Evolutionary conservation across 2,888 invertebrate species (phyloP).

Genomic region (Coenonympha arcania): DNA sequence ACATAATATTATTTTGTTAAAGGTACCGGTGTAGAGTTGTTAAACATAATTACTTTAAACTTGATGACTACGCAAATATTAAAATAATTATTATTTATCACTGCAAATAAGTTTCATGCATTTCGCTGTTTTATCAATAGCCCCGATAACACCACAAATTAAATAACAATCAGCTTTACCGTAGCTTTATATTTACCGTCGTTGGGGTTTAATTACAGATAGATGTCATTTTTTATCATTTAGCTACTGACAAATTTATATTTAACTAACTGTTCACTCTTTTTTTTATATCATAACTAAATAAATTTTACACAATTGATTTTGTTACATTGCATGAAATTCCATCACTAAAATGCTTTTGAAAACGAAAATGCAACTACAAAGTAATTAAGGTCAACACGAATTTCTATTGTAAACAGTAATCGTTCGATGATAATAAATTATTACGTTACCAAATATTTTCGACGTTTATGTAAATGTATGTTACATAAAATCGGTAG

Average conservation of each 20-base stretch:
- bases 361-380: no score
- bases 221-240: no score
- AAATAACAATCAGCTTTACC: slow-evolving; percentile 4
- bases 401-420: slow-evolving; percentile 6
- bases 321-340: no score
- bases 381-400: no score
- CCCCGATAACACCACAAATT: background rate
- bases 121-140: background rate
- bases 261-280: no score
- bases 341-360: no score
- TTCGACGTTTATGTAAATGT: slow-evolving; percentile 23
- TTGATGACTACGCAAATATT: background rate
- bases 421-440: slow-evolving; percentile 11
- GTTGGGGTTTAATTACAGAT: background rate
- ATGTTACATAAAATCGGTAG: slow-evolving; percentile 27
- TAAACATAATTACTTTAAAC: background rate
- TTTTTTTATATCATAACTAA: no score
- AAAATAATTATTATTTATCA: background rate
- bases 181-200: background rate
- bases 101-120: background rate
- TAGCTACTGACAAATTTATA: no score
- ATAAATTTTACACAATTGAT: no score
- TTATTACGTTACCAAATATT: slow-evolving; percentile 14
- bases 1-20: no score
- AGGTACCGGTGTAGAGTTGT: no score